phyloP scores from a whole-genome alignment of 1,140 invertebrate genomes.

The Anastrepha ludens region DNA sequence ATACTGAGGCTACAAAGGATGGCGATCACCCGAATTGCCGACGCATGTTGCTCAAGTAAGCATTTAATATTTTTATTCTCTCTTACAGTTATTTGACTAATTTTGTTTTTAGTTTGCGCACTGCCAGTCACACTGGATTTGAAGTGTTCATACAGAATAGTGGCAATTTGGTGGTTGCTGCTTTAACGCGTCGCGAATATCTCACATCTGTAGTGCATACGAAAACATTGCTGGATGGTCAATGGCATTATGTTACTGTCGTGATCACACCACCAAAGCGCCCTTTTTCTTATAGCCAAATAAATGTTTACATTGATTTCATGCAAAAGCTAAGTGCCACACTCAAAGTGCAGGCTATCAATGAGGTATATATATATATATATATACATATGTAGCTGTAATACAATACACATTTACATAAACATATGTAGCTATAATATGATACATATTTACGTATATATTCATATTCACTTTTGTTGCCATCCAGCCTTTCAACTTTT shows the following conservation, averaged over 20 bases:
- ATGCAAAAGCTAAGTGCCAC: conserved; percentile 76
- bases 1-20: conserved; percentile 41
- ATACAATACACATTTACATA: not conserved
- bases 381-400: not conserved
- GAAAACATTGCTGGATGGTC: conserved; percentile 76
- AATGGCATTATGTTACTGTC: conserved; percentile 80
- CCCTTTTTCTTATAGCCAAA: conserved; percentile 80
- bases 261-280: conserved; percentile 77
- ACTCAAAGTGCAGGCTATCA: conserved; percentile 78
- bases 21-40: conserved; percentile 56
- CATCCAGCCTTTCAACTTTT: conserved; percentile 75
- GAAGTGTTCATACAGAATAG: conserved; percentile 79
- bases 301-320: conserved; percentile 80
- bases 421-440: not conserved
- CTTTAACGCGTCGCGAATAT: conserved; percentile 78
- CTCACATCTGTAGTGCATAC: conserved; percentile 76
- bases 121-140: conserved; percentile 77
- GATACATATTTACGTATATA: not conserved
- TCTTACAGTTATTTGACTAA: not conserved
- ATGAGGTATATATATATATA: conserved; percentile 74
- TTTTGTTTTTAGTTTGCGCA: conserved; percentile 75
- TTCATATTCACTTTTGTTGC: conserved; percentile 45
- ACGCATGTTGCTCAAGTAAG: conserved; percentile 66
- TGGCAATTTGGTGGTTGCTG: conserved; percentile 77
- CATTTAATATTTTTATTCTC: conserved; percentile 11